phyloP scores from a whole-genome alignment of 2,113 vertebrate genomes.

The Felis chaus region DNA sequence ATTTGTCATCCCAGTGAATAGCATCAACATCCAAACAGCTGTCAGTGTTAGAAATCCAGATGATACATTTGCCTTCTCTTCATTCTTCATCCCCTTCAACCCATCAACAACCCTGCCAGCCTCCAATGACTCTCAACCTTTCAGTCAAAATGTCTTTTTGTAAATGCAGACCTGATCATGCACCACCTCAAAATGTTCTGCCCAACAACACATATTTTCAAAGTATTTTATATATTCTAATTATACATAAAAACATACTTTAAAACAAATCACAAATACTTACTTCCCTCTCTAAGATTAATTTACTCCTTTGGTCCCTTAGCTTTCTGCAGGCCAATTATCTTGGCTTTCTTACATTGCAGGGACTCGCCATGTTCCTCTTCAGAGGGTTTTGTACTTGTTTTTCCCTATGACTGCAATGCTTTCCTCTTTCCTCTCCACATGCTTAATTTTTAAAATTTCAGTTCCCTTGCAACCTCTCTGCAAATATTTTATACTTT shows the following conservation, averaged over 20 bases:
- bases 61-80: background rate
- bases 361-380: background rate
- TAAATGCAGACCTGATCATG: background rate
- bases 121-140: background rate
- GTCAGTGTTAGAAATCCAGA: background rate
- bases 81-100: background rate
- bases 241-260: background rate
- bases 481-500: background rate
- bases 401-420: background rate
- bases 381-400: background rate
- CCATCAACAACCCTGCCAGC: too few relatives aligned
- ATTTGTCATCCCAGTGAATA: background rate
- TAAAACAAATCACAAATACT: background rate
- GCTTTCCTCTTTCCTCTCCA: background rate
- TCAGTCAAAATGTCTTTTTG: background rate
- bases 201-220: background rate
- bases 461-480: background rate
- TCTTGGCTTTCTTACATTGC: background rate
- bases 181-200: background rate
- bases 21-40: background rate
- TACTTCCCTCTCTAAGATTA: background rate
- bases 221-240: background rate
- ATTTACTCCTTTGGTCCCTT: background rate
- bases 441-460: background rate
- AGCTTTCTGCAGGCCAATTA: background rate